phyloP scores from a whole-genome alignment of 2,797 vertebrate genomes.

The Salmo trutta region DNA sequence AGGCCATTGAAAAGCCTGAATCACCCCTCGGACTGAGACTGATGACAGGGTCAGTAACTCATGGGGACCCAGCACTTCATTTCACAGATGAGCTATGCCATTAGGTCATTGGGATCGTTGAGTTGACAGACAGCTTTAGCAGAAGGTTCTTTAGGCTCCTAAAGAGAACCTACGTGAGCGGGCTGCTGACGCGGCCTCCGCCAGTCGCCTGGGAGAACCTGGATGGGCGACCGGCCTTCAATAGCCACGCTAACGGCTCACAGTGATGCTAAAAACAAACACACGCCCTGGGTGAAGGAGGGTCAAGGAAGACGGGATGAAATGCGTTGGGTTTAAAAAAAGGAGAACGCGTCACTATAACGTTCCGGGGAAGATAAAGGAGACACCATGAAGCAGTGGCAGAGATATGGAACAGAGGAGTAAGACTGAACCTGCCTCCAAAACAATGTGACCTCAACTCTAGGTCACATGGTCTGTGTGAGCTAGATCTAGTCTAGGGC shows the following conservation, averaged over 20 bases:
- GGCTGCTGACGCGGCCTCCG: constrained; percentile 11
- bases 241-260: constrained; percentile 7
- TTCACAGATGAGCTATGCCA: constrained; percentile 48
- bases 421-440: constrained; percentile 72
- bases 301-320: constrained; percentile 1
- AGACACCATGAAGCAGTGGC: constrained; percentile 57
- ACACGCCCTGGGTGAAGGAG: not conserved
- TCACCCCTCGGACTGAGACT: constrained; percentile 19
- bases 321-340: not conserved
- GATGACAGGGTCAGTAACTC: constrained; percentile 29
- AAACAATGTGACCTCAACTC: constrained; percentile 74
- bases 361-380: constrained; percentile 41
- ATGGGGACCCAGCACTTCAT: constrained; percentile 36
- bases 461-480: constrained; percentile 43
- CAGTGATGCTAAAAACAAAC: not conserved
- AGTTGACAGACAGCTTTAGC: constrained; percentile 58
- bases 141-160: constrained; percentile 27
- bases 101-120: constrained; percentile 46
- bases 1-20: not conserved
- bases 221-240: not conserved
- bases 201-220: not conserved
- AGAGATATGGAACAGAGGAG: constrained; percentile 66
- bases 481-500: not conserved
- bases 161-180: constrained; percentile 24
- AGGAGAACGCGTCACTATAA: constrained; percentile 5